Percentiles rank a stretch among this genome's conserved stretches.
phyloP scores from a whole-genome alignment of 2,888 invertebrate genomes.

The Stenotaenia linearis region DNA sequence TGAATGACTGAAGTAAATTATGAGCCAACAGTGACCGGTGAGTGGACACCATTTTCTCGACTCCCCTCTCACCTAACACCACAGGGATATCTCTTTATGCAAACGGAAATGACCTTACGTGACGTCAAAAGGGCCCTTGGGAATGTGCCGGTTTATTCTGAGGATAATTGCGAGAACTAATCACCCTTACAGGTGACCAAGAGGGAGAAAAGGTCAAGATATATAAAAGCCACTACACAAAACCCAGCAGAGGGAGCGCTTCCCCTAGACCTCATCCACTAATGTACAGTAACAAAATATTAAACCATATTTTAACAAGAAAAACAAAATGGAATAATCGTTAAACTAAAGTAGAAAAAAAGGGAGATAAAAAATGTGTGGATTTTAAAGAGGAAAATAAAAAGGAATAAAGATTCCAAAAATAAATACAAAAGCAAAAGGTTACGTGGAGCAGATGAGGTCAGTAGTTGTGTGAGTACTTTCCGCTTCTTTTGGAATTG shows the following conservation, averaged over 20 bases:
- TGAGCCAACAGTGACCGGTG: background rate
- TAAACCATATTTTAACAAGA: background rate
- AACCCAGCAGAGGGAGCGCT: background rate
- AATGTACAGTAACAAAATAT: background rate
- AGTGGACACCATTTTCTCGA: background rate
- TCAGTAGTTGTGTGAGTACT: background rate
- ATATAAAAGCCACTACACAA: background rate
- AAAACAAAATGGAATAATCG: background rate
- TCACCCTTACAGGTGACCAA: background rate
- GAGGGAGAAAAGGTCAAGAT: background rate
- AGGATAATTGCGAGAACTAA: background rate
- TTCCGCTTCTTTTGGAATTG: slow-evolving; percentile 18
- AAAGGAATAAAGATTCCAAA: background rate
- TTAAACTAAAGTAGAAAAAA: background rate
- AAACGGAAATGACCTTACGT: slow-evolving; percentile 27
- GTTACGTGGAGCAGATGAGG: background rate
- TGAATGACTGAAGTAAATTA: background rate
- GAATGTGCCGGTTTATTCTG: slow-evolving; percentile 8
- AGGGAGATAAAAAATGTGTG: background rate
- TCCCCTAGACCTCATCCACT: background rate
- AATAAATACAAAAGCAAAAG: background rate
- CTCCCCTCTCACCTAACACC: background rate
- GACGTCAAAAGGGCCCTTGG: slow-evolving; percentile 31
- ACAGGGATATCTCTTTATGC: slow-evolving; percentile 27
- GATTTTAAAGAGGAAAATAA: background rate